Conservation (phyloP, 1,140 invertebrate genomes). For the Hycleus cichorii region DNA sequence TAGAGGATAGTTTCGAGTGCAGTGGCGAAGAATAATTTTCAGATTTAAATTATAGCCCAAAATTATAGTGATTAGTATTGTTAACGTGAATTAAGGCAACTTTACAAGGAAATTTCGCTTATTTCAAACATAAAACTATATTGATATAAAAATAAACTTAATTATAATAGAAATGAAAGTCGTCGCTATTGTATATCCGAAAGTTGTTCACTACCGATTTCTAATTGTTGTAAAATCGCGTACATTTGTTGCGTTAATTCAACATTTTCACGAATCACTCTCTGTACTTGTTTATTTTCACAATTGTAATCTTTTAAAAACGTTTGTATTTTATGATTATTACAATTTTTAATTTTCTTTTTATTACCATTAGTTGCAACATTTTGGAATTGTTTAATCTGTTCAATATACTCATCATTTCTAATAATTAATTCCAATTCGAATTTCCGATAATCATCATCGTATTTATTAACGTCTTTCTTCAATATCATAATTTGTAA, state of each 20-base stretch:
- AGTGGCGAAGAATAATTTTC: background rate
- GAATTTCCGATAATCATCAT: conserved; percentile 33
- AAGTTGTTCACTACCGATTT: background rate
- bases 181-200: background rate
- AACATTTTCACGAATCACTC: conserved; percentile 21
- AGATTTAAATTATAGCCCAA: too few relatives aligned
- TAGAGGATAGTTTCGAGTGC: conserved; percentile 6
- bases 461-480: conserved; percentile 53
- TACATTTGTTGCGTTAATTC: conserved; percentile 20
- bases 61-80: too few relatives aligned
- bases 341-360: conserved; percentile 13
- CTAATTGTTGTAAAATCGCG: conserved; percentile 18
- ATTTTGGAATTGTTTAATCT: background rate
- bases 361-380: background rate
- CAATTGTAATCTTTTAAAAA: conserved; percentile 20
- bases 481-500: conserved; percentile 67
- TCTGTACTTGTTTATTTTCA: conserved; percentile 21
- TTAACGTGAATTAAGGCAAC: too few relatives aligned
- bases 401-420: conserved; percentile 27
- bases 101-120: background rate
- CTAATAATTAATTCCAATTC: conserved; percentile 30
- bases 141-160: background rate
- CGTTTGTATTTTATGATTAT: conserved; percentile 24
- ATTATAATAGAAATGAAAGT: background rate
- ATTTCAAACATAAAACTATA: background rate